phyloP scores from a whole-genome alignment of 2,113 vertebrate genomes.

The Catharus bicknelli region DNA sequence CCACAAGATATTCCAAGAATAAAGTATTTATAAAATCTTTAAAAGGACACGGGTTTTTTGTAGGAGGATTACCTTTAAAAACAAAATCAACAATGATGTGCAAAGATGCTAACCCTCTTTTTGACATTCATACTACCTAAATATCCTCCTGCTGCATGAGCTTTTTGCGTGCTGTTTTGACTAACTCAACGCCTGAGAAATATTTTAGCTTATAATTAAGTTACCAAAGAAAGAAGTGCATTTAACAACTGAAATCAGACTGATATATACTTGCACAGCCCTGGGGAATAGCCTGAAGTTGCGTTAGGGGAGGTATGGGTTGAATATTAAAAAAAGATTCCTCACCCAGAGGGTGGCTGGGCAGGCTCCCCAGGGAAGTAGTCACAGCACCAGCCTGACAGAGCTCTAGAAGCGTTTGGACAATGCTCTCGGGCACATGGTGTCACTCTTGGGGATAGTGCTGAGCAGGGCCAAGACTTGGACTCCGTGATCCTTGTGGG shows the following conservation, averaged over 20 bases:
- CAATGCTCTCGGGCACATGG: rapidly evolving
- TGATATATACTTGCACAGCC: rapidly evolving
- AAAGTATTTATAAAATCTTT: not conserved
- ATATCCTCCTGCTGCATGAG: not conserved
- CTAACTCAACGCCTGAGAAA: not conserved
- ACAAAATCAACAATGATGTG: not conserved
- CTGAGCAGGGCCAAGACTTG: no score
- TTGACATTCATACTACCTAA: not conserved
- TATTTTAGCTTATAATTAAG: not conserved
- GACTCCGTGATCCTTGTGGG: rapidly evolving
- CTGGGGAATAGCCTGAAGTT: not conserved
- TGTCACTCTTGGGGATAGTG: not conserved
- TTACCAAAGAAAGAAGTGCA: not conserved
- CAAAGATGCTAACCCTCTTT: not conserved
- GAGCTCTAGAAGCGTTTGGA: not conserved
- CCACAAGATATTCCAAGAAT: not conserved
- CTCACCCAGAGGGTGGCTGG: not conserved
- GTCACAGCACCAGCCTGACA: not conserved
- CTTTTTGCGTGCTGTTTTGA: not conserved
- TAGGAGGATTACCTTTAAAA: not conserved
- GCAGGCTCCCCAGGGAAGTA: no score
- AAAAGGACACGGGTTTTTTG: rapidly evolving
- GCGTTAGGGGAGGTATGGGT: not conserved
- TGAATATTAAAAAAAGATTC: not conserved
- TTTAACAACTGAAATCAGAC: not conserved